Base-by-base conservation (phyloP, 2,888 invertebrate genomes). In the Parnassius smintheus region DNA sequence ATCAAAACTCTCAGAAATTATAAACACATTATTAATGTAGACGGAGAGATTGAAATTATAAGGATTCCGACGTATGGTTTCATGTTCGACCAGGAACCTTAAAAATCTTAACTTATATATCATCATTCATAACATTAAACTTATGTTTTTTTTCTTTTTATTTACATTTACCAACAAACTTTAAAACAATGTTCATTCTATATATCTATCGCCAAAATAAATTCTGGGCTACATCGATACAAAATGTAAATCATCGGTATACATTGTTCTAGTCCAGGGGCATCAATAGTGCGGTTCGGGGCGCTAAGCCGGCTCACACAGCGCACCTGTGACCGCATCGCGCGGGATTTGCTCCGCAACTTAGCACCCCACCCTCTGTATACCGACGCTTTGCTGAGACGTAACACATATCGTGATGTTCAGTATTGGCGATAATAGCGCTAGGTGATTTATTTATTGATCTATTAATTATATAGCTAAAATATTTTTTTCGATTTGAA, bases 271-370 rank as follows among this genome's bases (percentile, higher is more conserved):
- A 54, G 50, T 53, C 44, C 25, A 52, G 48, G 69, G 69, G 70
- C 77, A 76, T 80, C 83, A 76, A 83, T 82, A 81, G 75, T 75
- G 74, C 69, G 74, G 74, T 68, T 62, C 61, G 48, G 61, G 71
- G 70, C 66, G 75, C 71, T 80, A 78, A 83, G 82, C 81, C 76
- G 72, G 65, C 70, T 71, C 64, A 56, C 68, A 72, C 54, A 59
- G 53, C 72, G 76, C 87, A 87, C 87, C 87, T 87, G 88, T 71
- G 83, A 74, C 82, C 81, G 73, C 76, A 75, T 61, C 70, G 70
- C 71, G 55, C 64, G 68, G 66, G 75, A 72, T 72, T 77, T 75
- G 73, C 58, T 72, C 74, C 72, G 59, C 61, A 62, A 64, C 64
- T 67, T 55, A 57, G 48, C 68, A 64, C 65, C 65, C 67, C 61